phyloP scores from a whole-genome alignment of 2,888 invertebrate species.

The Cantharis rufa region DNA sequence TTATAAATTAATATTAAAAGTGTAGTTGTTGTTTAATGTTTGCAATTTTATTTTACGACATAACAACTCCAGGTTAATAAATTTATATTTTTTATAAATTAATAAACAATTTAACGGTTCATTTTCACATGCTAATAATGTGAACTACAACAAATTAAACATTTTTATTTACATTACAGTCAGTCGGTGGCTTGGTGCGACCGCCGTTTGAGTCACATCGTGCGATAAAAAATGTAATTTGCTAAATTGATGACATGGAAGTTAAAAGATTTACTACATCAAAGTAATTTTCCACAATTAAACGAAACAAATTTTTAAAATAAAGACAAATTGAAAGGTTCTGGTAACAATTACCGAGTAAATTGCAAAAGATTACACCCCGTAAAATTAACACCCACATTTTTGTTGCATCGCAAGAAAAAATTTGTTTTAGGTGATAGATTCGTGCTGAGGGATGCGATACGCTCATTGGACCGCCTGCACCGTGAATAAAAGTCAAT shows the following conservation, averaged over 20 bases:
- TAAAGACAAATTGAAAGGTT: background rate
- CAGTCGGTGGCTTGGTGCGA: background rate
- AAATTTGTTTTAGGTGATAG: slow-evolving; percentile 22
- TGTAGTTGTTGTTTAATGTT: background rate
- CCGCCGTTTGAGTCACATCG: background rate
- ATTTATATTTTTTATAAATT: background rate
- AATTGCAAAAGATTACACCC: background rate
- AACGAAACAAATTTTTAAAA: background rate
- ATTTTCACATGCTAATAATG: background rate
- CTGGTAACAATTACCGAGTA: background rate
- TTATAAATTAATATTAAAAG: background rate
- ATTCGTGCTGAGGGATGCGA: slow-evolving; percentile 24
- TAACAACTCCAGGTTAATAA: background rate
- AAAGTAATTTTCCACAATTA: background rate
- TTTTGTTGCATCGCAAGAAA: background rate
- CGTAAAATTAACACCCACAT: slow-evolving; percentile 9
- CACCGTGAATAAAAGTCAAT: slow-evolving; percentile 35
- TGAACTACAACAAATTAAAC: background rate
- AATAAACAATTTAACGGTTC: background rate
- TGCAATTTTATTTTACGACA: background rate
- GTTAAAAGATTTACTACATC: background rate
- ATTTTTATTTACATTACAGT: background rate
- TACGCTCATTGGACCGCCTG: slow-evolving; percentile 24
- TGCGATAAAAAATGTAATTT: background rate
- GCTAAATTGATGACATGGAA: background rate